These are phyloP conservation scores for Dinocampus coccinellae DNA, from an alignment of 2,888 invertebrate species.

Conservation along the genomic window DNA sequence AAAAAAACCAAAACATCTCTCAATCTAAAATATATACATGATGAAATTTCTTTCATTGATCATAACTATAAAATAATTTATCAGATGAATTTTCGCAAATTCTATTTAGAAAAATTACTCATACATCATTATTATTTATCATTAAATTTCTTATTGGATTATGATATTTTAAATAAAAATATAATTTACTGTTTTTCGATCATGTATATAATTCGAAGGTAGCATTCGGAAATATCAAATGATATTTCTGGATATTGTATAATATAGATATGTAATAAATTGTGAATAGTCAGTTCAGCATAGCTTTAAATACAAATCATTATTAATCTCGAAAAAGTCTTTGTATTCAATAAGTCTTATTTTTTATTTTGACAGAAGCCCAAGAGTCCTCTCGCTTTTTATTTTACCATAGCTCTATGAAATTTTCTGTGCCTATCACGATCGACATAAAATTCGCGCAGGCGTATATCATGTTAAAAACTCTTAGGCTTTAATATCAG, in stretches of 20 bases:
- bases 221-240: not conserved
- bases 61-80: too few species aligned
- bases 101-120: not conserved
- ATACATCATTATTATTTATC: not conserved
- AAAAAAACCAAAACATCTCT: too few species aligned
- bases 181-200: not conserved
- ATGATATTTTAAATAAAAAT: not conserved
- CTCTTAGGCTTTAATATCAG: not conserved
- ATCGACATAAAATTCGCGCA: conserved; percentile 23
- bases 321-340: not conserved
- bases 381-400: too few species aligned
- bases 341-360: too few species aligned
- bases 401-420: too few species aligned
- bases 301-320: conserved; percentile 27
- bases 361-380: too few species aligned
- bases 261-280: not conserved
- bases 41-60: too few species aligned
- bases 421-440: not conserved
- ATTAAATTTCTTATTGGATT: not conserved
- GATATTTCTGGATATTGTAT: too few species aligned
- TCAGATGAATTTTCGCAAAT: not conserved
- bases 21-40: too few species aligned
- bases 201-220: not conserved
- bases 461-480: not conserved
- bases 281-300: conserved; percentile 19